These are phyloP conservation scores for Dasyurus viverrinus DNA, from an alignment of 2,113 vertebrate genomes.

Conservation along the genomic window DNA sequence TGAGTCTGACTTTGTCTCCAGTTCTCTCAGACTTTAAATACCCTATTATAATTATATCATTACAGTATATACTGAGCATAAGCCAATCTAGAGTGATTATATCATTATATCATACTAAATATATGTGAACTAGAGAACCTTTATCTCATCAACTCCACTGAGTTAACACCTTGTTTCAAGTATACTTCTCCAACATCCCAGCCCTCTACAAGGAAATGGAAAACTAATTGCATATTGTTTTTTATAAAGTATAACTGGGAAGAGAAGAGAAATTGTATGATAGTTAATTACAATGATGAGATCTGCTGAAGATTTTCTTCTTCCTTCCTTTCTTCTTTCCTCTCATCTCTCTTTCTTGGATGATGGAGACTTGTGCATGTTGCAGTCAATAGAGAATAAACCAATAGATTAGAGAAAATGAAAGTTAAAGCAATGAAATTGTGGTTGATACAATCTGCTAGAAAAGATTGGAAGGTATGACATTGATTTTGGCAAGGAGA, in stretches of 20 bases:
- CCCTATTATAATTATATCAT: no score
- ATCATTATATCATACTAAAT: no score
- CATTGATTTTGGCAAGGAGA: not conserved
- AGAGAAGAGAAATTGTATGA: not conserved
- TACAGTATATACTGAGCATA: no score
- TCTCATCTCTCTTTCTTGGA: not conserved
- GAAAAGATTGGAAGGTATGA: not conserved
- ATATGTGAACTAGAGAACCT: no score
- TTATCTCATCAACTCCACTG: no score
- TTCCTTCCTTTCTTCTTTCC: not conserved
- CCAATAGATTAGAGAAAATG: not conserved
- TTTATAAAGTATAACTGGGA: not conserved
- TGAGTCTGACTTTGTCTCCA: no score
- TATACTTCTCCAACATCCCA: no score
- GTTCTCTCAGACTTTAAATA: no score
- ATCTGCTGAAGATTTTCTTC: not conserved
- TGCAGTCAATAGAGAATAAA: not conserved
- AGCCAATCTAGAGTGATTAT: no score
- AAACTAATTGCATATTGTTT: not conserved
- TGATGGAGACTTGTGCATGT: not conserved
- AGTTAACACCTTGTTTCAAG: no score
- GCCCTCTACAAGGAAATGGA: no score
- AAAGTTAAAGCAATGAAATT: not conserved
- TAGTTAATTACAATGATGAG: not conserved
- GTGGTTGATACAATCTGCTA: not conserved